phyloP scores from a whole-genome alignment of 2,113 vertebrate genomes.

The Struthidea cinerea region DNA sequence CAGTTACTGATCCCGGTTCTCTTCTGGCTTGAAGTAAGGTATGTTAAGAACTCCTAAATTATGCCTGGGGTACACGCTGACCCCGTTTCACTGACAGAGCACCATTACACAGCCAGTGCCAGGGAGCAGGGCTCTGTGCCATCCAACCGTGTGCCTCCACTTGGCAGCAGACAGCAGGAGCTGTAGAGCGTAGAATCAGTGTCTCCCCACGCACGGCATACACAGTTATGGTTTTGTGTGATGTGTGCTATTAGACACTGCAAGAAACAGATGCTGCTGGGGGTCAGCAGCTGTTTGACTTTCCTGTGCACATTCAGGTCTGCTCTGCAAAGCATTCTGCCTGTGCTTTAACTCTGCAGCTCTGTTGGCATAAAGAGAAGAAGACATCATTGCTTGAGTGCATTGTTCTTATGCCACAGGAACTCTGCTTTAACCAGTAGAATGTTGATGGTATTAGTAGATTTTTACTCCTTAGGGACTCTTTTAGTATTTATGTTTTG shows the following conservation, averaged over 20 bases:
- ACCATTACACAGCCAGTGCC: not conserved
- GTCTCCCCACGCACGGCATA: not conserved
- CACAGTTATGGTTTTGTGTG: not conserved
- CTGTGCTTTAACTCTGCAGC: not conserved
- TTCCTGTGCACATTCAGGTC: not conserved
- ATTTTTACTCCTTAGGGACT: not conserved
- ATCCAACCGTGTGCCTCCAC: not conserved
- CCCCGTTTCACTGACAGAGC: not conserved
- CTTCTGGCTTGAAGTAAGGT: not conserved
- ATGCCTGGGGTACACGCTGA: not conserved
- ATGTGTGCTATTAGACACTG: not conserved
- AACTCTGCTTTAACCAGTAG: not conserved
- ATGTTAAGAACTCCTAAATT: not conserved
- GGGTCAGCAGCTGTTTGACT: not conserved
- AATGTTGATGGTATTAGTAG: not conserved
- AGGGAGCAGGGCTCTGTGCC: not conserved
- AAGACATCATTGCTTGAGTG: not conserved
- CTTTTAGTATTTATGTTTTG: not conserved
- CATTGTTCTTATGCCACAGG: not conserved
- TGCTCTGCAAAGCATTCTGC: not conserved
- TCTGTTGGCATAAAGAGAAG: not conserved
- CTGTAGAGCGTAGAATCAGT: fast-evolving
- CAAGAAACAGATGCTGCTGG: not conserved
- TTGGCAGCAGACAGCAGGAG: not conserved
- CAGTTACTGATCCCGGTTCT: not conserved